Base-by-base conservation (phyloP, 2,888 invertebrate species). In the Athrips mouffetella region DNA sequence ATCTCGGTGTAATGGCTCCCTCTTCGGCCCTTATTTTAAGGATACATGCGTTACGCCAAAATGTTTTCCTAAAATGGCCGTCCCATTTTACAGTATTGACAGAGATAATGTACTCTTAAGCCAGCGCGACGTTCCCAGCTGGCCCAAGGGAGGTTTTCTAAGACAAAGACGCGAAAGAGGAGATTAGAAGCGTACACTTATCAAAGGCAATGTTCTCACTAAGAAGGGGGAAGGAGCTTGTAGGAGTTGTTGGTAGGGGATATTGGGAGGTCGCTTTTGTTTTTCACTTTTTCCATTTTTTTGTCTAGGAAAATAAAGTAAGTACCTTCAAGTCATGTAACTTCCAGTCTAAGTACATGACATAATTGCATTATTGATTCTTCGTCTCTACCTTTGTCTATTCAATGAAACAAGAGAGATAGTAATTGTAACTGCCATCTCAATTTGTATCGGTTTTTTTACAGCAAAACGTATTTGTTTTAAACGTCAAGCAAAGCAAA, bases 21-120 rank as follows among this genome's bases (percentile, higher is more conserved):
- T 66, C 65, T 76, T 58, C 79, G 68, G 65, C 70, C 70, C 70
- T 80, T 79, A 77, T 73, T 74, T 75, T 73, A 76, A 80, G 76
- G 72, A 77, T 77, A 81, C 81, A 76, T 67, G 74, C 76, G 75
- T 82, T 85, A 79, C 72, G 77, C 70, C 70, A 73, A 75, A 81
- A 85, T 84, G 79, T 76, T 82, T 80, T 76, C 80, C 69, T 74
- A 77, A 81, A 85, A 80, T 74, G 80, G 73, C 69, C 72, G 70
- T 65, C 69, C 67, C 75, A 69, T 76, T 72, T 74, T 67, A 60
- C 70, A 70, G 78, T 81, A 84, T 85, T 83, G 86, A 81, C 81
- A 79, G 64, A 80, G 83, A 86, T 84, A 84, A 84, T 85, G 76
- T 79, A 74, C 74, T 69, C 60, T 55, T 60, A 57, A 73, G 71